These are phyloP conservation scores for Bombus sylvicola DNA, from an alignment of 1,140 invertebrate species.

Conservation along the genomic window DNA sequence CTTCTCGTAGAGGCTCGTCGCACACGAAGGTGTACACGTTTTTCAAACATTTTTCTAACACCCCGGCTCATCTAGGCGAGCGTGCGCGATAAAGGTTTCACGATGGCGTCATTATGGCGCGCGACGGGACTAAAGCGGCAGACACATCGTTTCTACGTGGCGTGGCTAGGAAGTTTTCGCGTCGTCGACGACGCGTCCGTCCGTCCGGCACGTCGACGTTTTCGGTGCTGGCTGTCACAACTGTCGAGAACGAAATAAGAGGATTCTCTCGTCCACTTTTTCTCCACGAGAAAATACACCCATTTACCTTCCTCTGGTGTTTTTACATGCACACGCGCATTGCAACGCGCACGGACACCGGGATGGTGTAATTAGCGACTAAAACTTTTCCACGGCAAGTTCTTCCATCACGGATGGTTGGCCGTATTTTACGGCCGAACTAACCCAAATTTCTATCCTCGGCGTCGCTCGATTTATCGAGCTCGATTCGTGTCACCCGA, in stretches of 20 bases:
- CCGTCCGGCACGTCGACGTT: slow-evolving; percentile 40
- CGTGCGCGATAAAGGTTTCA: slow-evolving; percentile 63
- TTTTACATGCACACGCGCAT: neutral
- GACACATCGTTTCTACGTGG: slow-evolving; percentile 71
- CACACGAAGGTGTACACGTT: neutral
- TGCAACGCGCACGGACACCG: neutral
- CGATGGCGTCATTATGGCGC: slow-evolving; percentile 64
- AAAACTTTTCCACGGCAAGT: slow-evolving; percentile 67
- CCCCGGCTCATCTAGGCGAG: slow-evolving; percentile 30
- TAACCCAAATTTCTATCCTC: slow-evolving; percentile 54
- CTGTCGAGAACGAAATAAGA: slow-evolving; percentile 57
- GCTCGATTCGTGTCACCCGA: neutral
- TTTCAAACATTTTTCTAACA: slow-evolving; percentile 55
- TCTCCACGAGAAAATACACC: slow-evolving; percentile 1
- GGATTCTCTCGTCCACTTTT: slow-evolving; percentile 52
- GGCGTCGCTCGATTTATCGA: slow-evolving; percentile 42
- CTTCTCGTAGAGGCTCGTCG: neutral
- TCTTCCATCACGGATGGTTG: slow-evolving; percentile 67
- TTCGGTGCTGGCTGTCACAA: slow-evolving; percentile 23
- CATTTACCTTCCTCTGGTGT: neutral
- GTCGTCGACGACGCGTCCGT: slow-evolving; percentile 57
- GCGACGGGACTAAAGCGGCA: slow-evolving; percentile 57
- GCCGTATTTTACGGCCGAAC: slow-evolving; percentile 58
- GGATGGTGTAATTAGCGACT: slow-evolving; percentile 70
- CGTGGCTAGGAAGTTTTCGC: slow-evolving; percentile 68